Evolutionary conservation across 1,140 invertebrate species (phyloP), one percentile per base, ranked within the genome.

Genomic region (Sycophaga agraensis): DNA sequence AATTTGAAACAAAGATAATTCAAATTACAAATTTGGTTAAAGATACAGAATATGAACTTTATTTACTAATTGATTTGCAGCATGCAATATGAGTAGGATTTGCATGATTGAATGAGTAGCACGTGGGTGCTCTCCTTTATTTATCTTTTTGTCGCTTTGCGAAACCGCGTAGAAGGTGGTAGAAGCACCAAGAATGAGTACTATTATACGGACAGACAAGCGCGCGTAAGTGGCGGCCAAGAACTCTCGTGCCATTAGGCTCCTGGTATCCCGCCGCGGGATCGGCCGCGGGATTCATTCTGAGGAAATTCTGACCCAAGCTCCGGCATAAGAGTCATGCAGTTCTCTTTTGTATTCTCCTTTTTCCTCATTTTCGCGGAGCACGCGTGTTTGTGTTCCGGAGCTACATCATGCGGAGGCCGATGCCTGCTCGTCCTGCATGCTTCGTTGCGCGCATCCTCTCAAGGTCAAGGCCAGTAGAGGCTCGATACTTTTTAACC

Each of bases 291-390:
- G n/a, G n/a, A 39, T 49, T 21, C 26, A 37, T 40, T 34, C 12
- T n/a, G 14, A 60, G 39, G 58, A 60, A 60, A 53, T 60, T 53
- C 22, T 34, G n/a, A n/a, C n/a, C n/a, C n/a, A 28, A 16, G 21
- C 12, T n/a, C 9, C 14, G 17, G 31, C n/a, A n/a, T 45, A 21
- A 21, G 42, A 37, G 34, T 57, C 28, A 4, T 24, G 14, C 21
- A 0, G 2, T 37, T 39, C 24, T 48, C 28, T 37, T 21, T 48
- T n/a, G 35, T 21, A 34, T 28, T 22, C 24, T 34, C 26, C 35
- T 31, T 56, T 28, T 34, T 14, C 39, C 49, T 51, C n/a, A 14
- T 14, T 35, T 22, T 28, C 39, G 24, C 39, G 1, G 21, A n/a
- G n/a, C n/a, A 42, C 9, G 11, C 39, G n/a, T 42, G 12, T 37